Evolutionary conservation across 2,888 invertebrate genomes (phyloP), one percentile per base, ranked within the genome.

Genomic region (Ophioninae sp.): DNA sequence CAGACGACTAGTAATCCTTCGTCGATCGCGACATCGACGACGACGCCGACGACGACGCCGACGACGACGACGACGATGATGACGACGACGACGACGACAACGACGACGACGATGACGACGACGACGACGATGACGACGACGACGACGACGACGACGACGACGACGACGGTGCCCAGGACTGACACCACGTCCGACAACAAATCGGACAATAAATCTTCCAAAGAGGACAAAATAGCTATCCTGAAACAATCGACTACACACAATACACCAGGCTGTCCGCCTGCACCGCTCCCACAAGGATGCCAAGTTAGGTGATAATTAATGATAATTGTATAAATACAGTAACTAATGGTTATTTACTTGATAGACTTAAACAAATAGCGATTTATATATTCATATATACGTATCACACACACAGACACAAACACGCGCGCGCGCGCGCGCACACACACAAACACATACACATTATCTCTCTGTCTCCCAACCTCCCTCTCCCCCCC

Each of bases 301-400:
- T 96, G 96, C 94, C 96, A 96, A 95, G 97, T 97, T 95, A 97
- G 97, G 95, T 97, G 97, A 97, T 97, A 96, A 93, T 92, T 92
- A 93, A 97, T 96, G 96, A 93, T 92, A 92, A 91, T 92, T 91
- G 92, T 91, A 90, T 91, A 90, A 87, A 79, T 89, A 89, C 87
- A 87, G 87, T 89, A 89, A 89, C 88, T 89, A 87, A 88, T 87
- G 87, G 85, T 89, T 87, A 86, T 88, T 30, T 88, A 89, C 85
- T 85, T 85, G 84, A 37, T 85, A 85, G 82, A 83, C 85, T 85
- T 81, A 84, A 86, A 87, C 80, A 75, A 82, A 82, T 75, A 68
- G 86, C 86, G 83, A 79, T 79, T 79, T 68, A 81, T 84, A 83
- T 81, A 81, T 81, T 72, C 81, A 72, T 77, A 77, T 81, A 81